These are phyloP conservation scores for Meiosimyza platycephala DNA, from an alignment of 2,888 invertebrate species.

Conservation along the genomic window DNA sequence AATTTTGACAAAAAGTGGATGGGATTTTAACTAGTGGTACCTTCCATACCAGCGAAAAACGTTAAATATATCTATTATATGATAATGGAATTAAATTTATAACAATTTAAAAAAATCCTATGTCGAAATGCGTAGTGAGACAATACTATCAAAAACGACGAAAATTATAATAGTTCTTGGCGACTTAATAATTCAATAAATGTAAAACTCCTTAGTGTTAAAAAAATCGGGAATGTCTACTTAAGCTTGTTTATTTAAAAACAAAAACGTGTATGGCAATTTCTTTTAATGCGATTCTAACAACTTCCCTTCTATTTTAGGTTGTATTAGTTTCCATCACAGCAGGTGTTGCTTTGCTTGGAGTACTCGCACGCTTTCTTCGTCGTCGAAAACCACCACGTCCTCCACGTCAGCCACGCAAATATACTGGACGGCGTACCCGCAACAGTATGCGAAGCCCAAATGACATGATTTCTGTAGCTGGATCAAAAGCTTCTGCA, in stretches of 20 bases:
- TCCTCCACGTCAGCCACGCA: conserved; percentile 72
- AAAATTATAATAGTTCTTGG: too few relatives aligned
- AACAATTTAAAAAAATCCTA: too few relatives aligned
- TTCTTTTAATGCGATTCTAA: not conserved
- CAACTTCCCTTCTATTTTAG: conserved; percentile 46
- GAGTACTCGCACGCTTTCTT: conserved; percentile 83
- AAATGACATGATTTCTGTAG: conserved; percentile 76
- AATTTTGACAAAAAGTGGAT: not conserved
- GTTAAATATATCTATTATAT: too few relatives aligned
- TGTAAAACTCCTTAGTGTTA: too few relatives aligned
- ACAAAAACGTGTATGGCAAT: not conserved
- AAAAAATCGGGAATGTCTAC: too few relatives aligned
- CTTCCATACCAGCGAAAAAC: too few relatives aligned
- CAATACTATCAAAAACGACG: too few relatives aligned
- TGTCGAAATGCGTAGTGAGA: too few relatives aligned
- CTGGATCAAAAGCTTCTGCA: conserved; percentile 74
- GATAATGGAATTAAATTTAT: too few relatives aligned
- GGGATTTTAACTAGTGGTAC: too few relatives aligned
- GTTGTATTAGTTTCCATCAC: conserved; percentile 68
- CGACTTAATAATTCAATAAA: too few relatives aligned
- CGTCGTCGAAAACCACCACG: conserved; percentile 77
- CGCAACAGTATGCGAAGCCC: conserved; percentile 76
- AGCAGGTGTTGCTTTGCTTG: conserved; percentile 83
- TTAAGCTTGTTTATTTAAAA: too few relatives aligned
- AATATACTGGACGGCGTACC: conserved; percentile 70